A percentile compares a stretch with the other conserved stretches of the same genome.
Evolutionary conservation across 2,113 vertebrate genomes (phyloP).

Genomic region (Alligator sinensis): DNA sequence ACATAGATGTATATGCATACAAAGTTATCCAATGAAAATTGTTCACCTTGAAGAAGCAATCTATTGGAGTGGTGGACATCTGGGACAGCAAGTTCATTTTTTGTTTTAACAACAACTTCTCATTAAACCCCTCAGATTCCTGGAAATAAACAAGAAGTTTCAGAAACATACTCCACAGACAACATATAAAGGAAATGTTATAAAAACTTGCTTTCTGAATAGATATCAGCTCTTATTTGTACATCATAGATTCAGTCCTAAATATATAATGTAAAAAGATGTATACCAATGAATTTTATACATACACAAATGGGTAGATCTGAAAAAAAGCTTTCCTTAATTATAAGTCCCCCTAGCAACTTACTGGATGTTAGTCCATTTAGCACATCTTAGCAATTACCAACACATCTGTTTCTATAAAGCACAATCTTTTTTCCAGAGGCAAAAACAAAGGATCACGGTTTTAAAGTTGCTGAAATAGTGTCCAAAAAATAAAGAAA

Average conservation of each 20-base stretch:
- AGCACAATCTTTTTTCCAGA: neutral
- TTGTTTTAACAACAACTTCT: slow-evolving; percentile 87
- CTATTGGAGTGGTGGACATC: slow-evolving; percentile 86
- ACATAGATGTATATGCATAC: neutral
- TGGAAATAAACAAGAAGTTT: slow-evolving; percentile 58
- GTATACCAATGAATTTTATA: neutral
- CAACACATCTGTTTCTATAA: neutral
- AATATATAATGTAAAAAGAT: neutral
- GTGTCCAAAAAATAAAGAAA: no score
- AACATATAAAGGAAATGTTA: neutral
- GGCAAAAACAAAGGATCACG: neutral
- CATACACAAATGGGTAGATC: neutral
- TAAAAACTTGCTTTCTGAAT: neutral
- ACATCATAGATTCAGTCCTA: neutral
- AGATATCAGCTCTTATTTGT: neutral
- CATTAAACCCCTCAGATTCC: slow-evolving; percentile 84
- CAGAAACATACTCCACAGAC: neutral
- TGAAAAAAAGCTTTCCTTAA: no score
- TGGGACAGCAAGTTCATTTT: slow-evolving; percentile 92
- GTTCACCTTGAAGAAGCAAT: slow-evolving; percentile 91
- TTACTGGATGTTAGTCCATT: neutral
- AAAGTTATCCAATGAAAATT: neutral
- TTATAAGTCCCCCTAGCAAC: neutral
- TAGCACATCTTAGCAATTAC: neutral
- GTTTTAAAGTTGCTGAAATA: neutral